Conservation (phyloP, 2,888 invertebrate genomes). For the Anthoptus insignis region DNA sequence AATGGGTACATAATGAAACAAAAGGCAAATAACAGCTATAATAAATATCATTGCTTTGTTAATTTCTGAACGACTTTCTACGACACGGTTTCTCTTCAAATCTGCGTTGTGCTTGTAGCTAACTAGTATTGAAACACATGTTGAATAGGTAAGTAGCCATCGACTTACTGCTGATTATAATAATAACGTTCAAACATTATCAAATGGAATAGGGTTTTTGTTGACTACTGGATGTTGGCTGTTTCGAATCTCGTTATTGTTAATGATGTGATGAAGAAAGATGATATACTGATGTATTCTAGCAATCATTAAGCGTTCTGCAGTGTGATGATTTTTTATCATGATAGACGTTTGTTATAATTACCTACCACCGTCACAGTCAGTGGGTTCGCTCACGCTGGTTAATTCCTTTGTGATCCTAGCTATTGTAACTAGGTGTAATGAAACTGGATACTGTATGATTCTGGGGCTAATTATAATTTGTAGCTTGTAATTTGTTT, state of each 20-base stretch:
- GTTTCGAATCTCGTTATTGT: background rate
- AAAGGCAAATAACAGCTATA: too few relatives aligned
- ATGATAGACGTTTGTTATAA: background rate
- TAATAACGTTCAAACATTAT: constrained; percentile 14
- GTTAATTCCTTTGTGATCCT: constrained; percentile 1
- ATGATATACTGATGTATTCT: background rate
- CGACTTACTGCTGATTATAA: constrained; percentile 5
- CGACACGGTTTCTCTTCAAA: constrained; percentile 23
- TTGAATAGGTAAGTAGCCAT: constrained; percentile 29
- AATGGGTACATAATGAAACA: too few relatives aligned
- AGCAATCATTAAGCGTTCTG: background rate
- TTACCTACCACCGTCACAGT: background rate
- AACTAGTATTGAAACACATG: constrained; percentile 23
- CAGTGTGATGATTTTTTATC: background rate
- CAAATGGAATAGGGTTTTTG: constrained; percentile 2
- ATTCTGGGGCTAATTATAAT: background rate
- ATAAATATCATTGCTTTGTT: constrained; percentile 11
- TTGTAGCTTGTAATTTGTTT: too few relatives aligned
- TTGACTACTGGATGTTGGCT: background rate
- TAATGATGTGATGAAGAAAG: background rate
- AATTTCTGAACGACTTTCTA: constrained; percentile 8
- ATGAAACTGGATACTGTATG: background rate
- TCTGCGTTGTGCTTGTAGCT: constrained; percentile 19
- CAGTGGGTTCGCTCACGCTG: background rate
- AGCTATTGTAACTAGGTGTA: background rate